phyloP scores from a whole-genome alignment of 2,113 vertebrate species.

The Abramis brama region DNA sequence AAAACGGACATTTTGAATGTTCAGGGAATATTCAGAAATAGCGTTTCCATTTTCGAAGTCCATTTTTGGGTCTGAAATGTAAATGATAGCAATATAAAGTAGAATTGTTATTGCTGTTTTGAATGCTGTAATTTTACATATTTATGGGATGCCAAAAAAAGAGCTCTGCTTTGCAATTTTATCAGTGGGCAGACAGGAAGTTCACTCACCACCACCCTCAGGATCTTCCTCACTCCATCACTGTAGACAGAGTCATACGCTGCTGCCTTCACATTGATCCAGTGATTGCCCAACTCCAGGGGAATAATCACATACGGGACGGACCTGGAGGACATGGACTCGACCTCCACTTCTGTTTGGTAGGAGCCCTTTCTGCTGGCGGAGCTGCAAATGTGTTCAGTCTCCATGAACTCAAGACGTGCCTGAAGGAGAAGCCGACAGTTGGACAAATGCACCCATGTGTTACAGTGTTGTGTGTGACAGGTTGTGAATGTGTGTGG shows the following conservation, averaged over 20 bases:
- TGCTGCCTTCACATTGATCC: slow-evolving; percentile 72
- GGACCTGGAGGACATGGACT: slow-evolving; percentile 56
- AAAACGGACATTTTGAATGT: no score
- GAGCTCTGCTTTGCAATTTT: background rate
- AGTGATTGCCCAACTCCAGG: slow-evolving; percentile 69
- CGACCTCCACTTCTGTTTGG: slow-evolving; percentile 59
- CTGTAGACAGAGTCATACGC: slow-evolving; percentile 5
- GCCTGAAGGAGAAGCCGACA: slow-evolving; percentile 65
- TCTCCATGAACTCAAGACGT: slow-evolving; percentile 75
- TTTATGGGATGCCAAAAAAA: no score
- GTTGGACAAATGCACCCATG: no score
- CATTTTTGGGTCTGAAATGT: no score
- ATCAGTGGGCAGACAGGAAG: background rate
- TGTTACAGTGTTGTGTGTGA: no score
- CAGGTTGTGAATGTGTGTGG: no score
- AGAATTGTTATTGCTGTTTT: no score
- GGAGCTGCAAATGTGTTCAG: slow-evolving; percentile 77
- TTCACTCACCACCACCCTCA: slow-evolving; percentile 57
- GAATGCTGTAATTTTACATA: no score
- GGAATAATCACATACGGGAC: slow-evolving; percentile 80
- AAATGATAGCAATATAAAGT: no score
- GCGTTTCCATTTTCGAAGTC: no score
- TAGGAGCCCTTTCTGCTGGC: slow-evolving; percentile 72
- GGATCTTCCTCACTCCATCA: slow-evolving; percentile 50
- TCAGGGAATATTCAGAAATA: no score